phyloP scores from a whole-genome alignment of 2,888 invertebrate species.

The Scelioninae gen. 2 region DNA sequence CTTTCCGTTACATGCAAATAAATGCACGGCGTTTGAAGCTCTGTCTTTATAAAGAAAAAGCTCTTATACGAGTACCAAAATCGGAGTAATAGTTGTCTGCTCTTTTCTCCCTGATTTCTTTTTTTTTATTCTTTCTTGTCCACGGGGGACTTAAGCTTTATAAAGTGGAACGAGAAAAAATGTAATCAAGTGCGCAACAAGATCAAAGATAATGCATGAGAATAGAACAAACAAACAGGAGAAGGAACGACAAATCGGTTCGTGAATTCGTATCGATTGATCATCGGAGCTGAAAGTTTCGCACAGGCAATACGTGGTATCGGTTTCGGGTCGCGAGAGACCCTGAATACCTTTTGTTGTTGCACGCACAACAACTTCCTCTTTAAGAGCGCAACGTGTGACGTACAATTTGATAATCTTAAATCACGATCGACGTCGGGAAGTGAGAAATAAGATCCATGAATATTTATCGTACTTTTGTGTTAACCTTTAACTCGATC shows the following conservation, averaged over 20 bases:
- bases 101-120: background rate
- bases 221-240: background rate
- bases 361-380: background rate
- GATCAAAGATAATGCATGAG: background rate
- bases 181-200: background rate
- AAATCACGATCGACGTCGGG: slow-evolving; percentile 24
- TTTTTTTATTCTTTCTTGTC: background rate
- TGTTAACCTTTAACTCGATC: slow-evolving; percentile 17
- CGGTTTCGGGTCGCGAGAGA: background rate
- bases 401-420: slow-evolving; percentile 11
- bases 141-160: background rate
- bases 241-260: background rate
- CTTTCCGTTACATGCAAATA: background rate
- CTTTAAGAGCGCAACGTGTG: slow-evolving; percentile 14
- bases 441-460: slow-evolving; percentile 23
- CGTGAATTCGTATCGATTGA: slow-evolving; percentile 10
- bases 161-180: background rate
- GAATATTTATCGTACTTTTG: slow-evolving; percentile 28
- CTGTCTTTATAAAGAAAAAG: no score
- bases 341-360: background rate
- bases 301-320: background rate
- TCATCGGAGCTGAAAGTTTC: background rate
- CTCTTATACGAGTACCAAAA: no score
- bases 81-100: background rate
- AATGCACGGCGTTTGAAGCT: background rate